Evolutionary conservation across 2,797 vertebrate genomes (phyloP), one percentile per base, ranked within the genome.

Genomic region (Sitta carolinensis): DNA sequence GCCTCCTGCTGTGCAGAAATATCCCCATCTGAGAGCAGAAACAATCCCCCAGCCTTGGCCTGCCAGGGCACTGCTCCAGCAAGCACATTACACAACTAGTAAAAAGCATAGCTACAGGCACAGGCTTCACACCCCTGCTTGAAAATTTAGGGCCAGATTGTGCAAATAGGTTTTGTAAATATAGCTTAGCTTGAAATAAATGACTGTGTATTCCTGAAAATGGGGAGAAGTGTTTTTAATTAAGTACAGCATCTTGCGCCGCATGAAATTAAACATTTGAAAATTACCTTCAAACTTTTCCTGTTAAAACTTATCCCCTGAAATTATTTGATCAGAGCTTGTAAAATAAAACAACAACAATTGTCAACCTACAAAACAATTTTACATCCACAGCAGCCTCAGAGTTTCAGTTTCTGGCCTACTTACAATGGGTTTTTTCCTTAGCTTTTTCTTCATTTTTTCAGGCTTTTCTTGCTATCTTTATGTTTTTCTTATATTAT

Each of bases 51-150:
- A 76, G 50, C 16, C 66, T 58, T 50, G 42, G 43, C 50, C 57
- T 69, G 34, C n/a, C 51, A 45, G 8, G 16, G 12, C 9, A 21
- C 50, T 30, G 40, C 77, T 86, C 34, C 52, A 63, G 55, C 16
- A 47, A 21, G 26, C 34, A 61, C 38, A 11, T 5, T 77, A 42
- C 2, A 19, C 5, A 23, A 0, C 22, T 21, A 5, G 9, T 11
- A n/a, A 66, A 74, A 72, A 76, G 11, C 22, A 20, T 5, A 76
- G n/a, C 36, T 66, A 50, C 22, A 23, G 38, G 38, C 5, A 5
- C 9, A 42, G 23, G 32, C 42, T 82, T 50, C 18, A 11, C 0
- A 0, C 13, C 19, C 13, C 1, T 8, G 6, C 13, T 20, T 34
- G 50, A 92, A 16, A 76, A 10, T 32, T 70, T 14, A 47, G 70